Base-by-base conservation (phyloP, 2,888 invertebrate species). In the Macrophya annulata region DNA sequence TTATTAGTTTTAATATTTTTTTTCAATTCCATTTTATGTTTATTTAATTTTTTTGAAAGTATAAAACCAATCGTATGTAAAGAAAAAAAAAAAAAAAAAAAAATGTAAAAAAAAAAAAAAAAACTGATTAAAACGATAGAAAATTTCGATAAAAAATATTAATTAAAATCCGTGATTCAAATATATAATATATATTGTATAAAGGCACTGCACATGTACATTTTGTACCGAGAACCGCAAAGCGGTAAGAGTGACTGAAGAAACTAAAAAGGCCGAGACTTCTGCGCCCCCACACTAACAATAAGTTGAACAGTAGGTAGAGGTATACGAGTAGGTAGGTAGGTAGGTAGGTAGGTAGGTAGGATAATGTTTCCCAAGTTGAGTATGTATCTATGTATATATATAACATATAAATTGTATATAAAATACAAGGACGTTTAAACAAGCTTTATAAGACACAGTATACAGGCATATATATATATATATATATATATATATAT, bases 291-390 rank as follows among this genome's bases (percentile, higher is more conserved):
- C 59, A 62, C 25, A 10, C 25, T 62, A 62, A 4, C 62, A 25
- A 31, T 31, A 62, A 62, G 62, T 62, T 62, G 21, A 9, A 62
- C 62, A 25, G 25, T 25, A 25, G 25, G 62, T 25, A n/a, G 62
- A 6, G 62, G 62, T 48, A 48, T 48, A 48, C n/a, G n/a, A 3
- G 62, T 62, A 15, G 48, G 15, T 21, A 62, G 25, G 4, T 62
- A 8, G 21, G 12, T 25, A 12, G 31, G 9, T 62, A 62, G 62
- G 3, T 25, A 31, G 25, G 25, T 65, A 21, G 15, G 68, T 68
- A 68, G 68, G 37, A 74, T 74, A 74, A 25, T 74, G 72, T 74
- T 74, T 74, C 72, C 72, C 21, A 74, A 45, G 72, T 62, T 25
- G 62, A 62, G 62, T 25, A 25, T 21, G 25, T 62, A 12, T 4